These are phyloP conservation scores for Cirrhinus mrigala DNA, from an alignment of 2,797 vertebrate genomes.

Conservation along the genomic window DNA sequence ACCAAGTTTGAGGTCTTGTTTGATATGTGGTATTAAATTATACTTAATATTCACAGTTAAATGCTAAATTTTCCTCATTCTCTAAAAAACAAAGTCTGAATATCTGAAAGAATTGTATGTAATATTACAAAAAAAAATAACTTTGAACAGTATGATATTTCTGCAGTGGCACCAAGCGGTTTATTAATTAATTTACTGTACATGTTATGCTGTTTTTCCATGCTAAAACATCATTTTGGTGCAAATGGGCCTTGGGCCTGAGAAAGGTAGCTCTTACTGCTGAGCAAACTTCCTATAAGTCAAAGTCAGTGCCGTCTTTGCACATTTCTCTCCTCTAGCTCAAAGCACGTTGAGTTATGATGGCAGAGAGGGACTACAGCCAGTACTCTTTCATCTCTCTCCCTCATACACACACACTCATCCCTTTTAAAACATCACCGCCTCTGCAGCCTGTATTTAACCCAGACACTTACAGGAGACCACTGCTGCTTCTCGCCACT, in stretches of 20 bases:
- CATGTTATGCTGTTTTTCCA: background rate
- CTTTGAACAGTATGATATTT: background rate
- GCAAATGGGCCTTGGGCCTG: background rate
- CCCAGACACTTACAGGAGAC: slow-evolving; percentile 31
- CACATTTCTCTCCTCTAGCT: slow-evolving; percentile 12
- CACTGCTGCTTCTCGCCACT: slow-evolving; percentile 6
- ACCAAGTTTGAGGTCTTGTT: background rate
- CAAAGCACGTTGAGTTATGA: slow-evolving; percentile 37
- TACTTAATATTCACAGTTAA: too few species aligned
- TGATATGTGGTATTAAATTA: background rate
- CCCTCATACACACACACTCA: slow-evolving; percentile 14
- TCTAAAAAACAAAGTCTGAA: background rate
- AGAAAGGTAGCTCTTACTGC: background rate
- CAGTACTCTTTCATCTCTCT: slow-evolving; percentile 38
- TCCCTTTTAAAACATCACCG: slow-evolving; percentile 32
- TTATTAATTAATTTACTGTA: background rate
- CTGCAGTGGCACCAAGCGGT: background rate
- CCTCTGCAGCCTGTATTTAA: slow-evolving; percentile 46
- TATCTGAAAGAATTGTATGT: background rate
- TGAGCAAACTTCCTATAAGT: slow-evolving; percentile 38
- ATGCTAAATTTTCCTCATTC: background rate
- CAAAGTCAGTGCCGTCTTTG: slow-evolving; percentile 11
- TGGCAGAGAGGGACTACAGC: slow-evolving; percentile 33
- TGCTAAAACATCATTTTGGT: background rate
- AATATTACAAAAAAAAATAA: background rate